These are phyloP conservation scores for Sterrhoptilus dennistouni DNA, from an alignment of 2,113 vertebrate genomes.

Conservation along the genomic window DNA sequence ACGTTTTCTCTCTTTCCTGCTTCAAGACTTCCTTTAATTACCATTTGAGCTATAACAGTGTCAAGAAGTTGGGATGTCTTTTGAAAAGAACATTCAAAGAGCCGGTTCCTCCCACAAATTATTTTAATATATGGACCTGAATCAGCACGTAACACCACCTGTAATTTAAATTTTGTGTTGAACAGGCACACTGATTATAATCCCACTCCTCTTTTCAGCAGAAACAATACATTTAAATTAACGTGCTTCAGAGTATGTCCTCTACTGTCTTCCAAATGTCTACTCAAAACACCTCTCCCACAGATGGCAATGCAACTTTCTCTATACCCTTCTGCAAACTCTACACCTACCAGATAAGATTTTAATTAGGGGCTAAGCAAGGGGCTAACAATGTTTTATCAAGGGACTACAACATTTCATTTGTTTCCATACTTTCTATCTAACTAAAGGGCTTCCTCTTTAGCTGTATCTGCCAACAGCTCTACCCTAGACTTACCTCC, in stretches of 20 bases:
- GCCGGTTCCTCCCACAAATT: slow-evolving; percentile 39
- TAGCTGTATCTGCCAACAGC: background rate
- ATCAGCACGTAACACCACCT: background rate
- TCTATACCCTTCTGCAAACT: background rate
- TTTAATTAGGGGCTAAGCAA: background rate
- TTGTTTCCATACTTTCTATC: background rate
- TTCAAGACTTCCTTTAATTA: slow-evolving; percentile 28
- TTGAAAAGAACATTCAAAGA: slow-evolving; percentile 31
- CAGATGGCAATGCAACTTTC: background rate
- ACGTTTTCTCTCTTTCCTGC: background rate
- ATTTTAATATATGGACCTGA: slow-evolving; percentile 9
- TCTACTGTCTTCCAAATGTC: slow-evolving; percentile 1
- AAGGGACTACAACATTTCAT: background rate
- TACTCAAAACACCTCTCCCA: background rate
- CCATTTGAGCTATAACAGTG: slow-evolving; percentile 4
- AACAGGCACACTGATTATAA: slow-evolving; percentile 27
- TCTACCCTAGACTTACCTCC: background rate
- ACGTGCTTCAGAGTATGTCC: background rate
- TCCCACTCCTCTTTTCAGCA: background rate
- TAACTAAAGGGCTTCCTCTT: background rate
- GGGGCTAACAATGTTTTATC: background rate
- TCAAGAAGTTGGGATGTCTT: slow-evolving; percentile 34
- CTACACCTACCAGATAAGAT: background rate
- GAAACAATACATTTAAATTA: slow-evolving; percentile 20
- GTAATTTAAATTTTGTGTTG: slow-evolving; percentile 44